Evolutionary conservation across 1,140 invertebrate genomes (phyloP), one percentile per base, ranked within the genome.

Genomic region (Coelopa frigida): DNA sequence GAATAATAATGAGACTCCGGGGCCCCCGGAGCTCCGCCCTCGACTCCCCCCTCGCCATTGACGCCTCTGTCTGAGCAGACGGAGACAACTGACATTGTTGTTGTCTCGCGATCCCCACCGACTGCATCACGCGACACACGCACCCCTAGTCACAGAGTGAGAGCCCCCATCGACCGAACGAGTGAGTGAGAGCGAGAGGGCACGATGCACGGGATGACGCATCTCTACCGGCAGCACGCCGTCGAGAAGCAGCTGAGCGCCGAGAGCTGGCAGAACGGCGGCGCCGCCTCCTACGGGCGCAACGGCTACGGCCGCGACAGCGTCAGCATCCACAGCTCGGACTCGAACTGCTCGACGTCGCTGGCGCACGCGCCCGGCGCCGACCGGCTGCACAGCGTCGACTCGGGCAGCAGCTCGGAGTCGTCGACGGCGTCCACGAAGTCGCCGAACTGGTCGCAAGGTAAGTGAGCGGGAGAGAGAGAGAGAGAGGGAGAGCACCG

Each of bases 211-310:
- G 66, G 66, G 35, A 67, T 69, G 35, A 59, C 67, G 14, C 66
- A 69, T 54, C 57, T 69, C 36, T 67, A 62, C 53, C 59, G 66
- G 31, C 66, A 69, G 50, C 66, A 68, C 42, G 66, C 66, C 40
- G 55, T 68, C n/a, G 66, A 69, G 37, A 67, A 69, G 38, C 62
- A 69, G 45, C 29, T 65, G 6, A 69, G 66, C 33, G 17, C 39
- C 3, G 66, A 68, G 21, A 57, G 59, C 41, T 68, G 64, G 64
- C 61, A 59, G 23, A 56, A 58, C 15, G 44, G 54, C 26, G 43
- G 35, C 15, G 32, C 21, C 33, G 35, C n/a, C 24, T 40, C 42
- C 33, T 38, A 40, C 27, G 36, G 26, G 29, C 37, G 44, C 14
- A 46, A 32, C 12, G 52, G 43, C 27, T 61, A 57, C 40, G 47